Percentiles rank a stretch among this genome's conserved stretches.
These are phyloP conservation scores for Pyrocephalus nanus DNA, from an alignment of 2,797 vertebrate species.

Conservation along the genomic window DNA sequence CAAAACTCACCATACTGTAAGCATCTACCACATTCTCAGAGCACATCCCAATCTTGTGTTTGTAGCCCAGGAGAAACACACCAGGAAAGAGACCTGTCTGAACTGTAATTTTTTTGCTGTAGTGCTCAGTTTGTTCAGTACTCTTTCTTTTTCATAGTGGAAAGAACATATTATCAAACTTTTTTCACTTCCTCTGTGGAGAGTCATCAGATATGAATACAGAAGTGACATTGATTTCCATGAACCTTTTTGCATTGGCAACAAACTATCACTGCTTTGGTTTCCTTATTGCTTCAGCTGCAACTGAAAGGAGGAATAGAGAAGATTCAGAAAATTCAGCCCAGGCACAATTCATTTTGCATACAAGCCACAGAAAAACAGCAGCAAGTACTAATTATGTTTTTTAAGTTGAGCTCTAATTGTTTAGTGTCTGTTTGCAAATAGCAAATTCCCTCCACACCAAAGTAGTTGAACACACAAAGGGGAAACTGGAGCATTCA, in stretches of 20 bases:
- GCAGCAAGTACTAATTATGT: slow-evolving; percentile 3
- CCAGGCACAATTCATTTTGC: background rate
- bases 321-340: background rate
- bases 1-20: background rate
- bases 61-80: background rate
- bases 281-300: background rate
- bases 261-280: background rate
- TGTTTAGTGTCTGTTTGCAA: slow-evolving; percentile 51
- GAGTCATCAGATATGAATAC: background rate
- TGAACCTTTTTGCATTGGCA: background rate
- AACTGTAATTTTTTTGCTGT: background rate
- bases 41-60: background rate
- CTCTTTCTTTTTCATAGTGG: background rate
- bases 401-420: slow-evolving; percentile 37
- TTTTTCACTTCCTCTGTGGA: background rate
- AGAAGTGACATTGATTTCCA: background rate
- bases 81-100: background rate
- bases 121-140: background rate
- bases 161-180: background rate
- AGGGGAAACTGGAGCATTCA: background rate
- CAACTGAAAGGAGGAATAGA: background rate
- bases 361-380: background rate
- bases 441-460: slow-evolving; percentile 47
- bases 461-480: background rate
- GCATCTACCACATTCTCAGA: background rate